Base-by-base conservation (phyloP, 2,888 invertebrate species). In the Dryobotodes eremita region DNA sequence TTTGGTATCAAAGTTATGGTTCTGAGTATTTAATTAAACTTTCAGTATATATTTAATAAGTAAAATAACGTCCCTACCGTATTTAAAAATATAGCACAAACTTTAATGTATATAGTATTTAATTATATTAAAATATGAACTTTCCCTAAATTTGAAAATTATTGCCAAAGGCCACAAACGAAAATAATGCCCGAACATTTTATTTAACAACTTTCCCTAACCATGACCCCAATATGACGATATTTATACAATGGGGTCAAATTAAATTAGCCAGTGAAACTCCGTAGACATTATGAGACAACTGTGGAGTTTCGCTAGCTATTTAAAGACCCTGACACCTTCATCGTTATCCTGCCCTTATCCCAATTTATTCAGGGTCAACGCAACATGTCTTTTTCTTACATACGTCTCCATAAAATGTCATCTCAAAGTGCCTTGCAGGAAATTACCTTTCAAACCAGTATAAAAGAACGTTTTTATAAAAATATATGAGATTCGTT, bases 401-500 rank as follows among this genome's bases (percentile, higher is more conserved):
- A 6, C 42, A 42, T 42, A 42, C 6, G 2, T 42, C 42, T 42
- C 42, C 5, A 42, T 42, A 42, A 42, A 42, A 6, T 5, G 42
- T 42, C 42, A 42, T 42, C 42, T 42, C 42, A 1, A 31, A n/a
- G n/a, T 46, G 20, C 11, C 1, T 7, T 36, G 31, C 15, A 46
- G 15, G 13, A 48, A 57, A 48, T 36, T 20, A 36, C 20, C 26
- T 5, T n/a, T 42, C n/a, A 7, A 42, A 48, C 2, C 15, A 13
- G n/a, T 31, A 36, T 2, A 68, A 62, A 68, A 83, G 23, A 68
- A 78, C 17, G n/a, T 20, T 50, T 20, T n/a, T 8, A 68, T 79
- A 57, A 84, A 84, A 50, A 84, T 8, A 65, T n/a, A 46, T 17
- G 26, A 46, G 15, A 31, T 11, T 2, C 15, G 26, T n/a, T 31